These are phyloP conservation scores for Crenichthys baileyi DNA, from an alignment of 2,797 vertebrate genomes.

Conservation along the genomic window DNA sequence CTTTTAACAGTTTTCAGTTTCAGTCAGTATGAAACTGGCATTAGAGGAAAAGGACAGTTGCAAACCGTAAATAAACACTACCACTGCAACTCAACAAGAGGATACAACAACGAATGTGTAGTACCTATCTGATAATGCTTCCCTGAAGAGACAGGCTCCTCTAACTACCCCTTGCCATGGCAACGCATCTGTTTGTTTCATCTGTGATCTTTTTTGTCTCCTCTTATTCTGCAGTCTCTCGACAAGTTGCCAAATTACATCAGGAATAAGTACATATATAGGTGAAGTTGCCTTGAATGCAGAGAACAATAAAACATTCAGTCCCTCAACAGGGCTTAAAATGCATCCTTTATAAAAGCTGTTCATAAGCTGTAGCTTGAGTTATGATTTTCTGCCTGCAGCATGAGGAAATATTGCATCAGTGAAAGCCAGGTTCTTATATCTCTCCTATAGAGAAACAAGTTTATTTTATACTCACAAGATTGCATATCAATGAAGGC, in stretches of 20 bases:
- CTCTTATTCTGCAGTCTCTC: constrained; percentile 34
- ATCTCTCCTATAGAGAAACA: constrained; percentile 1
- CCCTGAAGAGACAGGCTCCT: constrained; percentile 44
- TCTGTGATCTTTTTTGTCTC: constrained; percentile 21
- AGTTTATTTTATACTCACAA: constrained; percentile 2
- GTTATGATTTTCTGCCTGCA: constrained; percentile 12
- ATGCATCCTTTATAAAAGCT: constrained; percentile 3
- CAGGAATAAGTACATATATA: constrained; percentile 28
- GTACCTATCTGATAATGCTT: constrained; percentile 51
- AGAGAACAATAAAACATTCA: constrained; percentile 20
- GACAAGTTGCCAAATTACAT: constrained; percentile 55
- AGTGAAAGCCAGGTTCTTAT: constrained; percentile 21
- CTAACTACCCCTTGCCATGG: constrained; percentile 56
- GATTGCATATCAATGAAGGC: constrained; percentile 6
- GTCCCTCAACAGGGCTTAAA: constrained; percentile 2
- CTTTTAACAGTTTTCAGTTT: constrained; percentile 58
- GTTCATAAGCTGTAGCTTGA: constrained; percentile 1
- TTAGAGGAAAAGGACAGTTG: constrained; percentile 45
- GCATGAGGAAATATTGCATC: constrained; percentile 12
- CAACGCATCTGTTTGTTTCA: constrained; percentile 57
- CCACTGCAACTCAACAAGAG: constrained; percentile 34
- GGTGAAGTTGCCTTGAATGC: constrained; percentile 10
- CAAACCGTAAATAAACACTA: constrained; percentile 61
- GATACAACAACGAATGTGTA: constrained; percentile 33
- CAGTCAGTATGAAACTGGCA: constrained; percentile 46